phyloP scores from a whole-genome alignment of 2,888 invertebrate species.

The Epiblema foenella region DNA sequence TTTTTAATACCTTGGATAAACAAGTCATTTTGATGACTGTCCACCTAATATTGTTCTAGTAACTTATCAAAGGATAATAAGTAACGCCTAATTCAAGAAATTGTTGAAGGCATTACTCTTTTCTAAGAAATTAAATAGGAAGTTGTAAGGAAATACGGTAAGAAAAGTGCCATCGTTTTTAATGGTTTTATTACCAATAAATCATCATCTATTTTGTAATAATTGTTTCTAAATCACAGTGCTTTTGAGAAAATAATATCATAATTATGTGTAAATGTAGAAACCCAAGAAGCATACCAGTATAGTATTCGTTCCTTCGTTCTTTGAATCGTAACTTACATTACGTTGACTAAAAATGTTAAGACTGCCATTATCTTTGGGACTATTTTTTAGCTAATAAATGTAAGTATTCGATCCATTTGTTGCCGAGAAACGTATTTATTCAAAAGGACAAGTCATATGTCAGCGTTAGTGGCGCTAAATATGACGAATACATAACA shows the following conservation, averaged over 20 bases:
- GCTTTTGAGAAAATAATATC: conserved; percentile 9
- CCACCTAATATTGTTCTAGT: too few species aligned
- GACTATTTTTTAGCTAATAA: neutral
- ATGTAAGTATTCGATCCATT: neutral
- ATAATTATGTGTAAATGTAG: neutral
- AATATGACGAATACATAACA: too few species aligned
- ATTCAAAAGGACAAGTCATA: too few species aligned
- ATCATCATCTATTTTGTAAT: conserved; percentile 41
- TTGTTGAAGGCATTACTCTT: too few species aligned
- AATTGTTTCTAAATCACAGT: conserved; percentile 45
- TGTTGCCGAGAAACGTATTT: too few species aligned
- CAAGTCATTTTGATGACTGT: neutral
- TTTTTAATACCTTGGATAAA: conserved; percentile 1
- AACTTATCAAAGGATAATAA: too few species aligned
- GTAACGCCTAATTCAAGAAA: too few species aligned
- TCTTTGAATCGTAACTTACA: neutral
- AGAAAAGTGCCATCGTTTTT: conserved; percentile 3
- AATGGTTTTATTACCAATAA: conserved; percentile 41
- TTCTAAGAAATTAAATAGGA: neutral
- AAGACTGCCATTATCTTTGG: neutral
- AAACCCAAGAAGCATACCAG: neutral
- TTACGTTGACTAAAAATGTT: neutral
- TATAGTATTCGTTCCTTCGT: neutral
- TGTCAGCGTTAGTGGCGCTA: too few species aligned
- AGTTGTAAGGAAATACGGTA: neutral